A percentile compares a stretch with the other conserved stretches of the same genome.
phyloP scores from a whole-genome alignment of 2,113 vertebrate genomes.

The Nesogale talazaci region DNA sequence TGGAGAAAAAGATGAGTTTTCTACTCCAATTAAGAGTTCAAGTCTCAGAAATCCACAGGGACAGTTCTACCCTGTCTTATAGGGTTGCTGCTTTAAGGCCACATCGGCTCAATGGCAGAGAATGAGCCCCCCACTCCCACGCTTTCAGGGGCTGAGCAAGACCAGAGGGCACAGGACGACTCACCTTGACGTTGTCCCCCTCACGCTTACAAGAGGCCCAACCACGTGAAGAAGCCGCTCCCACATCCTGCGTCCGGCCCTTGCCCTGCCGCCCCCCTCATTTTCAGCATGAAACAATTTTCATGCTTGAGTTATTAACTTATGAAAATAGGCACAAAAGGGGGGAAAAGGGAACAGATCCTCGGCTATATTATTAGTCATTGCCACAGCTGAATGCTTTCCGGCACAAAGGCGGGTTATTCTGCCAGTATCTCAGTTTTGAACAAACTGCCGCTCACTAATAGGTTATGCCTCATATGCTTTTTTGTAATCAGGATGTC shows the following conservation, averaged over 20 bases:
- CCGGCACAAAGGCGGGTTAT: constrained; percentile 66
- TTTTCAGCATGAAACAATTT: constrained; percentile 77
- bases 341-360: constrained; percentile 68
- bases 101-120: too few species aligned
- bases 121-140: not conserved
- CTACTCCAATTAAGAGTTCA: too few species aligned
- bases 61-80: too few species aligned
- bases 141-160: not conserved
- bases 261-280: not conserved
- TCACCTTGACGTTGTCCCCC: not conserved
- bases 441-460: constrained; percentile 70
- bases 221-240: constrained; percentile 70
- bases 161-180: constrained; percentile 7
- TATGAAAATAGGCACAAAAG: constrained; percentile 79
- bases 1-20: too few species aligned
- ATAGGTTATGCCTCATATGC: constrained; percentile 71
- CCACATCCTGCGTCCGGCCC: constrained; percentile 61
- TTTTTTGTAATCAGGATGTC: constrained; percentile 63
- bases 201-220: constrained; percentile 61
- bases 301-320: constrained; percentile 78
- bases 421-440: constrained; percentile 58
- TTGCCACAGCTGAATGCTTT: constrained; percentile 68
- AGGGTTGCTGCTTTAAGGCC: too few species aligned
- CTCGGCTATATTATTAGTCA: constrained; percentile 77
- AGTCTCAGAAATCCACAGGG: too few species aligned